phyloP scores from a whole-genome alignment of 92 coral and sea anemone species.

The Blastomussa wellsi region DNA sequence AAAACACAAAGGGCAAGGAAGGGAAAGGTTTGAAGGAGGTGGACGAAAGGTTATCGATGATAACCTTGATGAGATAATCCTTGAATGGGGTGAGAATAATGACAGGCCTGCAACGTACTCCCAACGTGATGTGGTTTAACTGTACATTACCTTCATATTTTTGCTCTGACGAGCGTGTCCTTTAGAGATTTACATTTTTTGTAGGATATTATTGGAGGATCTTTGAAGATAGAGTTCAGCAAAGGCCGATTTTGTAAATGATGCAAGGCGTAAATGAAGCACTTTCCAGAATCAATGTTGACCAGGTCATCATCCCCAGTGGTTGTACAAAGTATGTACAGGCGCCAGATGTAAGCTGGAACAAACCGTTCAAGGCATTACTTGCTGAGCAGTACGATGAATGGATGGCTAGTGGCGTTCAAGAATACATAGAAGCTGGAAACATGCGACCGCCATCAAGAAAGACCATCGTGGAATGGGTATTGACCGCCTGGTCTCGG shows the following conservation, averaged over 20 bases:
- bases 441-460: conserved; percentile 61
- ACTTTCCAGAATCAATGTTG: conserved; percentile 46
- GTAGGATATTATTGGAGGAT: too few species aligned
- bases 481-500: background rate
- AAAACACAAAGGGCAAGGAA: too few species aligned
- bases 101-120: too few species aligned
- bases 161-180: too few species aligned
- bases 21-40: too few species aligned
- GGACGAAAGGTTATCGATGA: too few species aligned
- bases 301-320: conserved; percentile 62
- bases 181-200: too few species aligned
- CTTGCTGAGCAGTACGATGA: conserved; percentile 65
- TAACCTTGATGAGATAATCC: too few species aligned
- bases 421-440: conserved; percentile 57
- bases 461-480: conserved; percentile 57
- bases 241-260: conserved; percentile 54
- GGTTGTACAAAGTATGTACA: conserved; percentile 57
- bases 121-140: too few species aligned
- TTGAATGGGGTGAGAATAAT: too few species aligned
- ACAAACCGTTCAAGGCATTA: conserved; percentile 61
- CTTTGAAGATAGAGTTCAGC: too few species aligned
- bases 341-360: conserved; percentile 72
- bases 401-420: conserved; percentile 68
- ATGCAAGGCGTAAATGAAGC: conserved; percentile 49
- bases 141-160: too few species aligned